Percentiles rank a stretch among this genome's conserved stretches.
Conservation (phyloP, 2,797 vertebrate species). For the Smutsia gigantea region DNA sequence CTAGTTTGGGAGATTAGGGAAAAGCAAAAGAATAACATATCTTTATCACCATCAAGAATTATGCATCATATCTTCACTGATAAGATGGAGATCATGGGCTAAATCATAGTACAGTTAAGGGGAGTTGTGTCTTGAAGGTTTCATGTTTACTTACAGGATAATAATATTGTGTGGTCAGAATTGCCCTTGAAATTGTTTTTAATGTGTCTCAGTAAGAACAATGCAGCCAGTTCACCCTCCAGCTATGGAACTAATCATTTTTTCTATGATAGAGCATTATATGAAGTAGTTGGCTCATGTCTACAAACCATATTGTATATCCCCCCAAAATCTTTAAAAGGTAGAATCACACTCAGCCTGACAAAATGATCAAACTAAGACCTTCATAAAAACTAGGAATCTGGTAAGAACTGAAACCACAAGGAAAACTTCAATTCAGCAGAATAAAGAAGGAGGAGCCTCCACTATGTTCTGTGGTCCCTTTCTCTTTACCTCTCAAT, state of each 20-base stretch:
- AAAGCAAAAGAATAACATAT: neutral
- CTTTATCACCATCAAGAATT: neutral
- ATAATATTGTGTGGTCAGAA: slow-evolving; percentile 29
- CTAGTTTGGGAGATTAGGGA: slow-evolving; percentile 10
- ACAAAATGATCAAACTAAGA: slow-evolving; percentile 50
- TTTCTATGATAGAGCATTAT: neutral
- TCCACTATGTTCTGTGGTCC: neutral
- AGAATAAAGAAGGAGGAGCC: neutral
- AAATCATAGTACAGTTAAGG: neutral
- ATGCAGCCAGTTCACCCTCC: neutral
- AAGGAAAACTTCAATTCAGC: neutral
- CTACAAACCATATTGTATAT: neutral
- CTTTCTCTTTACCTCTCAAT: neutral
- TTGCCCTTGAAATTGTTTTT: slow-evolving; percentile 37
- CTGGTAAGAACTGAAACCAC: neutral
- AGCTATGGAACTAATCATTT: slow-evolving; percentile 51
- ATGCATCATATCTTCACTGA: neutral
- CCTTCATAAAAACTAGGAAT: neutral
- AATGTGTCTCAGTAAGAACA: slow-evolving; percentile 12
- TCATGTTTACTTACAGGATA: slow-evolving; percentile 32
- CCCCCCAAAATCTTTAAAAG: neutral
- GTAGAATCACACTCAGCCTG: neutral
- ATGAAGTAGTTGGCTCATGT: slow-evolving; percentile 36
- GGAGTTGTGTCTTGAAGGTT: neutral
- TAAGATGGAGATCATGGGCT: neutral